Percentiles rank a stretch among this genome's conserved stretches.
phyloP scores from a whole-genome alignment of 1,140 invertebrate genomes.

The Ridgeia piscesae region DNA sequence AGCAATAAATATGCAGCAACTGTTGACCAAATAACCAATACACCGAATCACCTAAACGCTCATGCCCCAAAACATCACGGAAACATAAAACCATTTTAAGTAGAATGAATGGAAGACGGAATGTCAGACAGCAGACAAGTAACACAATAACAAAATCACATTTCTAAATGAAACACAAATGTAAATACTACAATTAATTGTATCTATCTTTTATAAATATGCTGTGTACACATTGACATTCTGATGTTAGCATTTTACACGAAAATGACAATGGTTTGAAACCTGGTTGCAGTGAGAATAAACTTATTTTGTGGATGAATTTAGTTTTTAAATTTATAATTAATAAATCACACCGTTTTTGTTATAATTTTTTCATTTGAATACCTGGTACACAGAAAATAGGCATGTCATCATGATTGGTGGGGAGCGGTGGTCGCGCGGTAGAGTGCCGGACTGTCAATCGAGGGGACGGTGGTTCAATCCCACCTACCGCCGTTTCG shows the following conservation, averaged over 20 bases:
- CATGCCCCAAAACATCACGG: background rate
- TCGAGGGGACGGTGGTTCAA: too few relatives aligned
- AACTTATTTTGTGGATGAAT: too few relatives aligned
- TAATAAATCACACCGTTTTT: too few relatives aligned
- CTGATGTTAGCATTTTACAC: background rate
- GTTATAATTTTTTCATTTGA: too few relatives aligned
- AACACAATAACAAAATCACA: background rate
- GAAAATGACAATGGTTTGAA: background rate
- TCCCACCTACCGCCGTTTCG: too few relatives aligned
- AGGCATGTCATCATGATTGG: too few relatives aligned
- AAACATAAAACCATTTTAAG: background rate
- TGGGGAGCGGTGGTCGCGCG: too few relatives aligned
- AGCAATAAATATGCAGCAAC: background rate
- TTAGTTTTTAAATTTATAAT: too few relatives aligned
- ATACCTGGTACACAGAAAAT: too few relatives aligned
- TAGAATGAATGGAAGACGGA: background rate
- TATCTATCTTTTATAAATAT: background rate
- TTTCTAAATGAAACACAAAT: background rate
- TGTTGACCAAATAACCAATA: background rate
- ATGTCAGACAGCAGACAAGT: background rate
- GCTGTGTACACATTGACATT: background rate
- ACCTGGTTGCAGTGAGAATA: too few relatives aligned
- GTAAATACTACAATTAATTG: background rate
- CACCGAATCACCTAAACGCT: background rate
- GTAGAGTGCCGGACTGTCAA: too few relatives aligned